Evolutionary conservation across 2,888 invertebrate genomes (phyloP).

Genomic region (Eulithis prunata): DNA sequence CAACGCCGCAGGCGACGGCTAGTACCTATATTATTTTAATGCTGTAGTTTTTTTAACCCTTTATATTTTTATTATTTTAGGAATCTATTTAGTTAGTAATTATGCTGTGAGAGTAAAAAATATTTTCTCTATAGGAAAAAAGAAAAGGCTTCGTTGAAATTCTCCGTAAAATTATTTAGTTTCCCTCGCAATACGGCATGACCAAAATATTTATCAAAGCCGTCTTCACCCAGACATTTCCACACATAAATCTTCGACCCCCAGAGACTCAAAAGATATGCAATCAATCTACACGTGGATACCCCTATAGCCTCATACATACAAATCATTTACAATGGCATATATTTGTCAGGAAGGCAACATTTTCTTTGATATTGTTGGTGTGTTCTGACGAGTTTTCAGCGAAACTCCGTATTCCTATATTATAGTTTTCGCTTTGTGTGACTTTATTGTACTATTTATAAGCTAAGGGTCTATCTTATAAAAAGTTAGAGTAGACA

Average conservation of each 20-base stretch:
- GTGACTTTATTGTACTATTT: neutral
- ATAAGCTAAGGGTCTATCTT: too few relatives aligned
- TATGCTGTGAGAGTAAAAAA: too few relatives aligned
- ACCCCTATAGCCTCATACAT: constrained; percentile 41
- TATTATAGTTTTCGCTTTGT: constrained; percentile 6
- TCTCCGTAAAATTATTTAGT: constrained; percentile 2
- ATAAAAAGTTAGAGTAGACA: too few relatives aligned
- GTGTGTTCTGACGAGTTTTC: constrained; percentile 9
- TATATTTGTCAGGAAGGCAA: constrained; percentile 26
- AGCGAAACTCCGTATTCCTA: neutral
- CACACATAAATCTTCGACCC: constrained; percentile 35
- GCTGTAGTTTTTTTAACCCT: too few relatives aligned
- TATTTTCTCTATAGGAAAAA: neutral
- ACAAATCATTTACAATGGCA: constrained; percentile 46
- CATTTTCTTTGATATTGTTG: constrained; percentile 20
- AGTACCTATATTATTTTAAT: too few relatives aligned
- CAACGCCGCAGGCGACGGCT: too few relatives aligned
- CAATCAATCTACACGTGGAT: constrained; percentile 41
- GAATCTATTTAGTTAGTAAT: too few relatives aligned
- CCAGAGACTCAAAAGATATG: constrained; percentile 36
- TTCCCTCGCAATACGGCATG: constrained; percentile 11
- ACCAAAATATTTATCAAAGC: constrained; percentile 29
- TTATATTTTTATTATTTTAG: too few relatives aligned
- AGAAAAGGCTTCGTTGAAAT: neutral
- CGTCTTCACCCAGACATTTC: constrained; percentile 28